phyloP scores from a whole-genome alignment of 2,797 vertebrate genomes.

The Paratrypauchen microcephalus region DNA sequence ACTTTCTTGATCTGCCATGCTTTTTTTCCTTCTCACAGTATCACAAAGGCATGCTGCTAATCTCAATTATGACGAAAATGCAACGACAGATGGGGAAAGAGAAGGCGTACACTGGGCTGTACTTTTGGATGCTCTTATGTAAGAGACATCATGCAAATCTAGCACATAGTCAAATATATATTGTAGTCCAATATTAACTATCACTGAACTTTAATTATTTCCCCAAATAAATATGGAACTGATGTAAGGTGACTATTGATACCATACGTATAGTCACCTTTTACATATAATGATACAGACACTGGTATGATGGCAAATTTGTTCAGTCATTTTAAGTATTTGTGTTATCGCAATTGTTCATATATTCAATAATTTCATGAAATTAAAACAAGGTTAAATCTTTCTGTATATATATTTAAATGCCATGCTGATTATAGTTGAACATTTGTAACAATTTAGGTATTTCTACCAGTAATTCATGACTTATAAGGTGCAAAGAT shows the following conservation, averaged over 20 bases:
- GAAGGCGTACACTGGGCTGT: slow-evolving; percentile 2
- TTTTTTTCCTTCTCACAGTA: slow-evolving; percentile 30
- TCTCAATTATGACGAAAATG: slow-evolving; percentile 57
- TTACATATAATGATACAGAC: no score
- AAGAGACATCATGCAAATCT: slow-evolving; percentile 19
- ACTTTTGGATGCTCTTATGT: slow-evolving; percentile 23
- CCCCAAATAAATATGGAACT: no score
- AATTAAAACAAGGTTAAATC: neutral
- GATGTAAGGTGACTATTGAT: no score
- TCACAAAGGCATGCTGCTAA: slow-evolving; percentile 46
- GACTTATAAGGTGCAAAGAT: neutral
- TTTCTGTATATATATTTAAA: no score
- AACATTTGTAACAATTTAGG: neutral
- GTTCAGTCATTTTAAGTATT: no score
- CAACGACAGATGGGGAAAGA: slow-evolving; percentile 27
- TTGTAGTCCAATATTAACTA: slow-evolving; percentile 11
- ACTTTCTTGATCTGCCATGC: slow-evolving; percentile 26
- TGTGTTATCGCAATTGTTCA: neutral
- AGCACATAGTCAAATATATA: neutral
- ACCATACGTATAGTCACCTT: no score
- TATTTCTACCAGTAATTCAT: neutral
- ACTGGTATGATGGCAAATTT: no score
- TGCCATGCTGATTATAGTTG: neutral
- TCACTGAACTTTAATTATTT: neutral
- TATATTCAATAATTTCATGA: neutral